phyloP scores from a whole-genome alignment of 2,888 invertebrate genomes.

The Ichneumon xanthorius region DNA sequence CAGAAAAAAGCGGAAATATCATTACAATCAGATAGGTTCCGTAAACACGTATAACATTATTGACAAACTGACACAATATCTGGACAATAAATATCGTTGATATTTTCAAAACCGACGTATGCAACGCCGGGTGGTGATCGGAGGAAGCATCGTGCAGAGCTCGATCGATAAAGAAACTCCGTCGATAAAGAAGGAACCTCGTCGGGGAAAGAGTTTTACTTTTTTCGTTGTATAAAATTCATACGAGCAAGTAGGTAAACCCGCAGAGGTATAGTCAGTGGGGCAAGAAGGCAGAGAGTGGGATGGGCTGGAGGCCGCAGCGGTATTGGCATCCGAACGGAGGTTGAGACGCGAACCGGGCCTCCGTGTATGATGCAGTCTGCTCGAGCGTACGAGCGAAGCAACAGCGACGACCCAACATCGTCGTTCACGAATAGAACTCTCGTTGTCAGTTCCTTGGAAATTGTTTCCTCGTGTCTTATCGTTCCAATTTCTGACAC shows the following conservation, averaged over 20 bases:
- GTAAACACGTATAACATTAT: neutral
- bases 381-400: constrained; percentile 62
- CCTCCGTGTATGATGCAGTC: constrained; percentile 49
- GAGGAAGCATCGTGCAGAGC: neutral
- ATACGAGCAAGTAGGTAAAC: constrained; percentile 23
- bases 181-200: neutral
- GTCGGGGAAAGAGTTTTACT: neutral
- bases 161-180: neutral
- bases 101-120: neutral
- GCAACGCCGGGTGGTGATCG: neutral
- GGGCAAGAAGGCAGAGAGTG: constrained; percentile 25
- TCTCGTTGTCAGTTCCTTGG: neutral
- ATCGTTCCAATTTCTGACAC: neutral
- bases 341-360: constrained; percentile 37
- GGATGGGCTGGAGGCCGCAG: constrained; percentile 43
- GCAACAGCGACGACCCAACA: constrained; percentile 29
- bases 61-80: neutral
- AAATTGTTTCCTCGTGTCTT: constrained; percentile 13
- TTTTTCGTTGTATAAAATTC: neutral
- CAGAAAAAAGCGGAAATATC: neutral
- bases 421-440: neutral
- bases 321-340: constrained; percentile 52
- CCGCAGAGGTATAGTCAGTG: neutral
- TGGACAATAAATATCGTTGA: neutral
- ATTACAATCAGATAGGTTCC: neutral